phyloP scores from a whole-genome alignment of 2,113 vertebrate genomes.

The Axis porcinus region DNA sequence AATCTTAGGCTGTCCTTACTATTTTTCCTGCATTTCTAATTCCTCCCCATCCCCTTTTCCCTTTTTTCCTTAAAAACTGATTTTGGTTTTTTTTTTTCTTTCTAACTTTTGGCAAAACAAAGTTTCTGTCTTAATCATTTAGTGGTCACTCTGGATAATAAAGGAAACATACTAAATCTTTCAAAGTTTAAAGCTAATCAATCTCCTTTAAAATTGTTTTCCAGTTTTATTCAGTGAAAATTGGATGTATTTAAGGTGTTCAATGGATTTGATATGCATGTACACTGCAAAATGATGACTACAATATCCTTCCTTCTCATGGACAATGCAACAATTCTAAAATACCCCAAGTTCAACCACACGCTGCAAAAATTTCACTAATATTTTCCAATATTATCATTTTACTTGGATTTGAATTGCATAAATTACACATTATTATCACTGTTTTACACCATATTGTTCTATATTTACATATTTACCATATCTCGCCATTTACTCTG shows the following conservation, averaged over 20 bases:
- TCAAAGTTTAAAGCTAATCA: not conserved
- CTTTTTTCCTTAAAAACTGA: not conserved
- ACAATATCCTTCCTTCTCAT: not conserved
- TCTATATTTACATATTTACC: not conserved
- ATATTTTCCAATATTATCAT: not conserved
- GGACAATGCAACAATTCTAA: not conserved
- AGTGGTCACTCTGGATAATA: not conserved
- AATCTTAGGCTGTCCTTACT: not conserved
- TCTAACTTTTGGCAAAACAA: not conserved
- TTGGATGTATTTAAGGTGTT: not conserved
- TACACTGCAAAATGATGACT: not conserved
- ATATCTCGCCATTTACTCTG: not conserved
- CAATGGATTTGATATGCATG: not conserved
- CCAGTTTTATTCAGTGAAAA: not conserved
- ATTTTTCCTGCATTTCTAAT: not conserved
- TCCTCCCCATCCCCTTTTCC: not conserved
- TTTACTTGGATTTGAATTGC: not conserved
- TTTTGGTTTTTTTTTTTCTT: not conserved
- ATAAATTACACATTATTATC: not conserved
- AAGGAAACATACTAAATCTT: not conserved
- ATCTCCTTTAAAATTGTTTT: not conserved
- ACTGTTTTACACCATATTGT: not conserved
- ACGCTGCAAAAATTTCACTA: not conserved
- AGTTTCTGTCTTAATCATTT: not conserved
- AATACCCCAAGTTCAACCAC: not conserved